These are phyloP conservation scores for Eurois occulta DNA, from an alignment of 2,888 invertebrate species.

Conservation along the genomic window DNA sequence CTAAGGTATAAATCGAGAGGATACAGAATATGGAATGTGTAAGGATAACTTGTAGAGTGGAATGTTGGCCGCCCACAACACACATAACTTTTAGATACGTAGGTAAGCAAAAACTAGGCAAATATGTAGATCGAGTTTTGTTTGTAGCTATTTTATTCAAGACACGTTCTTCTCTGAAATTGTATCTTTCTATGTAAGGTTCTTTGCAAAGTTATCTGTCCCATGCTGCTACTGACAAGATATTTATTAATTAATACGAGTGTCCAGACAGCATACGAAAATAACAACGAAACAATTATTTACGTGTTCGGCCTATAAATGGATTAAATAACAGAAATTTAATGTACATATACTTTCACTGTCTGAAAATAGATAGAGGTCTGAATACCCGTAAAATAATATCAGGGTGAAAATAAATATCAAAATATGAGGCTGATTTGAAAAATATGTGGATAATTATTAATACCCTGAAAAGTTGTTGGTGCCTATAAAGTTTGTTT, in stretches of 20 bases:
- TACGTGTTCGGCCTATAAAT: neutral
- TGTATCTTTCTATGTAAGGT: conserved; percentile 9
- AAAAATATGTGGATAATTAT: neutral
- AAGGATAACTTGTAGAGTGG: conserved; percentile 11
- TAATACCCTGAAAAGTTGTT: neutral
- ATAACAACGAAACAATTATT: neutral
- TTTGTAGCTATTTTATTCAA: conserved; percentile 22
- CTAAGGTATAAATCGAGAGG: conserved; percentile 21
- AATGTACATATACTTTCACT: neutral
- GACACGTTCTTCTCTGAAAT: conserved; percentile 39
- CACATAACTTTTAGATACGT: neutral
- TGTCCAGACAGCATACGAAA: neutral
- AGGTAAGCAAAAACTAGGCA: conserved; percentile 3
- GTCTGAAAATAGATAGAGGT: neutral
- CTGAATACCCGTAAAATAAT: neutral
- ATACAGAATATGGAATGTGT: conserved; percentile 2
- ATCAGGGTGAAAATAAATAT: neutral
- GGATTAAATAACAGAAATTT: neutral
- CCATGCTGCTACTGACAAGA: neutral
- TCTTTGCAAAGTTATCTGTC: neutral
- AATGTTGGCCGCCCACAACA: conserved; percentile 2
- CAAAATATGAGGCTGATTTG: neutral
- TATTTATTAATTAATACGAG: conserved; percentile 17
- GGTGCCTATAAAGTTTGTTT: conserved; percentile 28
- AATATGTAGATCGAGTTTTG: conserved; percentile 26